Evolutionary conservation across 2,888 invertebrate species (phyloP), one percentile per base, ranked within the genome.

Genomic region (Fissipunctia ypsillon): DNA sequence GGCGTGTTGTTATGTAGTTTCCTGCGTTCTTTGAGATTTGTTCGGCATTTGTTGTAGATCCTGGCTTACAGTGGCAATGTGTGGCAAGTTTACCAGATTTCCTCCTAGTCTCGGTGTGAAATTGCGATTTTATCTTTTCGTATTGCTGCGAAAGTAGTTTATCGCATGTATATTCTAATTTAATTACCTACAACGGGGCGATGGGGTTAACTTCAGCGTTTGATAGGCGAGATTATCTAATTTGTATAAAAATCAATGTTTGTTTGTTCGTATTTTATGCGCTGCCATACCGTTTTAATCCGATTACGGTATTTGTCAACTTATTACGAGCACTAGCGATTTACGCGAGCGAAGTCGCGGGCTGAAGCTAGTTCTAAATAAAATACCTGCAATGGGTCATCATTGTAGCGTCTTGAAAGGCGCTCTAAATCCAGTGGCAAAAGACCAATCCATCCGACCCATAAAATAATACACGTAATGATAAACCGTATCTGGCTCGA

Each of bases 11-110:
- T 22, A 1, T 25, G 22, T 73, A 19, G 22, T 54, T 45, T 52
- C n/a, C n/a, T 16, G 14, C 16, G 16, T 57, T 64, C 25, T 48
- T 76, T 64, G 25, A 41, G 43, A 50, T 65, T 76, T 74, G 48
- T 57, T 50, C 41, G 31, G 65, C 22, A 41, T 64, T 54, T 35
- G 41, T 50, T 65, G 22, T 16, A 31, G 16, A 75, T 48, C 76
- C 50, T 14, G 56, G 41, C 48, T 74, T 76, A 65, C 19, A 50
- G 41, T 35, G 28, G 5, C 57, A 43, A 50, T 57, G 25, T n/a
- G 57, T 48, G 65, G 48, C 4, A 12, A 60, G 9, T 25, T 25
- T 25, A 41, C 1, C 9, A 57, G 25, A 43, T 59, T 31, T 28
- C 25, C 35, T 12, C 12, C 10, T 22, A 10, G 19, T 28, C 22